Percentiles rank a stretch among this genome's conserved stretches.
These are phyloP conservation scores for Mionectes macconnelli DNA, from an alignment of 2,113 vertebrate species.

Conservation along the genomic window DNA sequence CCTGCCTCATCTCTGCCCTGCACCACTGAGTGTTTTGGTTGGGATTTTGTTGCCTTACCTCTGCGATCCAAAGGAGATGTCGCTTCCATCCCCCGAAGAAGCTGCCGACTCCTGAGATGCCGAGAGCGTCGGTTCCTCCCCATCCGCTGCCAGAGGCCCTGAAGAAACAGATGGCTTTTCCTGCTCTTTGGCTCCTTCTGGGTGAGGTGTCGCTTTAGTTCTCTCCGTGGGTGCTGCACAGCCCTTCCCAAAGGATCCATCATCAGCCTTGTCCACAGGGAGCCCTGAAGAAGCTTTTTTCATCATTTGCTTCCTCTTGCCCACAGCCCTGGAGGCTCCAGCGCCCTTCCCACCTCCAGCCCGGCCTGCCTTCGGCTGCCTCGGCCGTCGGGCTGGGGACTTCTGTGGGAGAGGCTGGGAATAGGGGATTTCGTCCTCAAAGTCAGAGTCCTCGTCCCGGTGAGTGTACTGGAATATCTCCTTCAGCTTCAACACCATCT, in stretches of 20 bases:
- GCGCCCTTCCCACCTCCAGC: not conserved
- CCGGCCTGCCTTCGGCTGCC: not conserved
- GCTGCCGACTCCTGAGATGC: conserved; percentile 80
- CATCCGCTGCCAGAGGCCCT: not conserved
- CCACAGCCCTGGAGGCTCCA: not conserved
- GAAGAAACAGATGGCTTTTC: not conserved
- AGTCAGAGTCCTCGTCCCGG: conserved; percentile 80
- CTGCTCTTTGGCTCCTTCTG: not conserved
- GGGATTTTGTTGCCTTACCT: conserved; percentile 59
- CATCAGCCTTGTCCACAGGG: not conserved
- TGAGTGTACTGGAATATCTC: conserved; percentile 97
- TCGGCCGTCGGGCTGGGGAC: not conserved
- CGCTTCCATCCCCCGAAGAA: conserved; percentile 75
- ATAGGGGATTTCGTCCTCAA: conserved; percentile 69
- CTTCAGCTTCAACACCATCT: conserved; percentile 96
- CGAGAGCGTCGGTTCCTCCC: conserved; percentile 40
- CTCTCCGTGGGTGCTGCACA: not conserved
- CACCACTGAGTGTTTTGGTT: not conserved
- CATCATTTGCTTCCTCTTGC: not conserved
- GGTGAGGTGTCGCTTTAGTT: not conserved
- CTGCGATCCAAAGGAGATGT: conserved; percentile 77
- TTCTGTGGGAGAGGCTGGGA: conserved; percentile 28
- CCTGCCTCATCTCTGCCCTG: not conserved
- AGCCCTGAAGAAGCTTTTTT: not conserved
- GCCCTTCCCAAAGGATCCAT: not conserved